phyloP scores from a whole-genome alignment of 2,888 invertebrate species.

The Epinotia demarniana region DNA sequence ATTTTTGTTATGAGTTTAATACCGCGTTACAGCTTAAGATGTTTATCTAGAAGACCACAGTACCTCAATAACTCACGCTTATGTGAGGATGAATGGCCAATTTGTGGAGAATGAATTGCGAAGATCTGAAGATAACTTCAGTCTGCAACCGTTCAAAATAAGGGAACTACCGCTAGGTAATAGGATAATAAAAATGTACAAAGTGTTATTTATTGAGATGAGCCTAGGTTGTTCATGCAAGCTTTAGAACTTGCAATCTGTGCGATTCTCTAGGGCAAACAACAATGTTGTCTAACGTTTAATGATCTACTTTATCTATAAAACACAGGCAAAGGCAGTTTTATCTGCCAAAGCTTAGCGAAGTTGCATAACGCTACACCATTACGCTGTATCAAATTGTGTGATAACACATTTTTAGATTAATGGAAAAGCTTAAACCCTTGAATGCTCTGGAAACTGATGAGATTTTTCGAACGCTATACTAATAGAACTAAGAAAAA shows the following conservation, averaged over 20 bases:
- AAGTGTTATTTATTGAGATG: conserved; percentile 21
- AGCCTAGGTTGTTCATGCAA: background rate
- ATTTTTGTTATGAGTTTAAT: conserved; percentile 55
- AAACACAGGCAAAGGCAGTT: background rate
- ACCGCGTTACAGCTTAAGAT: conserved; percentile 53
- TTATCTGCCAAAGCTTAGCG: background rate
- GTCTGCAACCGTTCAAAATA: conserved; percentile 45
- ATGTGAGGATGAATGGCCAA: conserved; percentile 74
- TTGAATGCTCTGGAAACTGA: too few species aligned
- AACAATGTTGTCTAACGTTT: background rate
- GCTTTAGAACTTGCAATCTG: background rate
- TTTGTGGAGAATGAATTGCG: conserved; percentile 72
- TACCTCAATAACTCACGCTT: conserved; percentile 69
- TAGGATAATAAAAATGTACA: conserved; percentile 39
- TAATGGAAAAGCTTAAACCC: too few species aligned
- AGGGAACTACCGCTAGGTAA: conserved; percentile 41
- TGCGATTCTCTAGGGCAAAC: background rate
- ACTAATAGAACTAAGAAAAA: too few species aligned
- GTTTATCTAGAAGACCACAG: conserved; percentile 54
- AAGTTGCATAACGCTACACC: background rate
- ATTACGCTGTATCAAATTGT: too few species aligned
- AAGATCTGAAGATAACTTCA: conserved; percentile 67
- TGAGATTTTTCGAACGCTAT: too few species aligned
- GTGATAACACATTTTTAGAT: too few species aligned
- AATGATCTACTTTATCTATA: background rate